Evolutionary conservation across 2,113 vertebrate species (phyloP).

Genomic region (Psammodynastes pulverulentus): DNA sequence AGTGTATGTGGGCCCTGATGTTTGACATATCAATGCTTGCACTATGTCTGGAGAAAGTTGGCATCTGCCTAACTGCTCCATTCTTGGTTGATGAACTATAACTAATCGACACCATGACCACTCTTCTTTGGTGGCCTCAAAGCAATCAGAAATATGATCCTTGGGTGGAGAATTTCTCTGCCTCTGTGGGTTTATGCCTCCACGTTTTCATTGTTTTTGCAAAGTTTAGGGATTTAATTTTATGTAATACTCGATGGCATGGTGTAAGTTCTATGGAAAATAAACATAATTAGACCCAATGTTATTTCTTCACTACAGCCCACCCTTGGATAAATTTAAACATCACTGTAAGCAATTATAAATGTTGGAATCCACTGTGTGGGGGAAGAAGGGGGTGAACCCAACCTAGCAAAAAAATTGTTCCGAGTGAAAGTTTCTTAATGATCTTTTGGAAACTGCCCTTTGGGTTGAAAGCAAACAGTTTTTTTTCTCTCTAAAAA

Average conservation of each 20-base stretch:
- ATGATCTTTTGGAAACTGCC: background rate
- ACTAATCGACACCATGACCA: background rate
- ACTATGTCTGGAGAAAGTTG: background rate
- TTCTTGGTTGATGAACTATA: background rate
- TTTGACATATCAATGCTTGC: background rate
- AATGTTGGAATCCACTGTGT: slow-evolving; percentile 33
- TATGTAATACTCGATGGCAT: background rate
- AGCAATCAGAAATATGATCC: background rate
- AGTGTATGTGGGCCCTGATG: background rate
- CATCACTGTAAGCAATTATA: slow-evolving; percentile 50
- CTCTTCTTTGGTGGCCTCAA: background rate
- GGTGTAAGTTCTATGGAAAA: slow-evolving; percentile 26
- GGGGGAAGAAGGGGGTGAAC: slow-evolving; percentile 13
- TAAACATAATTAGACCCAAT: slow-evolving; percentile 40
- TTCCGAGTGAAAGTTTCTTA: slow-evolving; percentile 24
- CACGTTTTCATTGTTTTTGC: slow-evolving; percentile 24
- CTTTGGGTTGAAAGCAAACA: background rate
- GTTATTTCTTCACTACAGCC: slow-evolving; percentile 38
- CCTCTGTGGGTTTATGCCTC: slow-evolving; percentile 1
- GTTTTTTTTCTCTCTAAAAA: background rate
- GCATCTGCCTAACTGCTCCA: background rate
- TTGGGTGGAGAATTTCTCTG: background rate
- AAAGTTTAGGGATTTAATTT: slow-evolving; percentile 18
- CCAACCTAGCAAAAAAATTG: background rate
- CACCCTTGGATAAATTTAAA: slow-evolving; percentile 57